These are phyloP conservation scores for Leptonema lineaticorne DNA, from an alignment of 1,140 invertebrate species.

Conservation along the genomic window DNA sequence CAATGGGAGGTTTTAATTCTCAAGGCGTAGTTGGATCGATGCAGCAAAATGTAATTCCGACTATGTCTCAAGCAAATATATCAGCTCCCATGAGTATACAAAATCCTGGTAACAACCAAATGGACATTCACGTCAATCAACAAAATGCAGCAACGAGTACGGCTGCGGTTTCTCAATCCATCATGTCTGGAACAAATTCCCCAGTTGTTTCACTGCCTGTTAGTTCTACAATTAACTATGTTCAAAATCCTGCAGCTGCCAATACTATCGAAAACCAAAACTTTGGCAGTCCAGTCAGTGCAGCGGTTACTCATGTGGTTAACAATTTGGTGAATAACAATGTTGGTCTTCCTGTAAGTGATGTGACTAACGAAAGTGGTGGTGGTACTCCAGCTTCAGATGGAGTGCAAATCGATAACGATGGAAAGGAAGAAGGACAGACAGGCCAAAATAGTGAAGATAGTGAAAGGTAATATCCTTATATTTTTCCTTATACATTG, in stretches of 20 bases:
- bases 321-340: constrained; percentile 53
- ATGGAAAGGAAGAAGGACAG: constrained; percentile 53
- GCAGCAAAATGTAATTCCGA: constrained; percentile 47
- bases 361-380: constrained; percentile 48
- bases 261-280: constrained; percentile 49
- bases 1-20: constrained; percentile 35
- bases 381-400: constrained; percentile 45
- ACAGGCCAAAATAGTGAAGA: constrained; percentile 56
- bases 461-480: constrained; percentile 61
- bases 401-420: constrained; percentile 47
- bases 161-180: constrained; percentile 28
- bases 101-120: constrained; percentile 34
- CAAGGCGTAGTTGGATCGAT: constrained; percentile 35
- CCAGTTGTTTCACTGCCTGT: constrained; percentile 55
- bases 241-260: constrained; percentile 45
- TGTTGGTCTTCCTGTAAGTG: constrained; percentile 53
- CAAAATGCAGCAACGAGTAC: constrained; percentile 47
- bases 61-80: constrained; percentile 53
- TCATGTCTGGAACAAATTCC: constrained; percentile 53
- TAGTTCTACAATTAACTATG: constrained; percentile 51
- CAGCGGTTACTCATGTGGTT: constrained; percentile 53
- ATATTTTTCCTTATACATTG: too few species aligned
- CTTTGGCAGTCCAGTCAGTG: constrained; percentile 57
- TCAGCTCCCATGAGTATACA: constrained; percentile 43
- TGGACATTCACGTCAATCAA: constrained; percentile 42